Conservation (phyloP, 2,797 vertebrate genomes). For the Novumbra hubbsi region DNA sequence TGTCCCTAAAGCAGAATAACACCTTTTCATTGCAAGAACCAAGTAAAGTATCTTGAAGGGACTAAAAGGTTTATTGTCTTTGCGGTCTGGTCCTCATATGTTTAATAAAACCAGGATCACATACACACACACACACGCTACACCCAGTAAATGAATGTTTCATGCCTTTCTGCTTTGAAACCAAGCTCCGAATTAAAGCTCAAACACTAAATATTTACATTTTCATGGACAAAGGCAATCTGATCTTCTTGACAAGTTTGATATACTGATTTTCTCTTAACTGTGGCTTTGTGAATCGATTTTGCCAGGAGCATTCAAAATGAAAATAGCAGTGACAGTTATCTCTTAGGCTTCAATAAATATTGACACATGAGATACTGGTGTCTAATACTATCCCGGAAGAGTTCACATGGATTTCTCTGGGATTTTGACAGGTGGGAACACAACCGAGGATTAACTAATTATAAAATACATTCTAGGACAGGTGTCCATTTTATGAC, state of each 20-base stretch:
- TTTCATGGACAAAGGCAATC: constrained; percentile 3
- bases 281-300: not conserved
- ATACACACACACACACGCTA: not conserved
- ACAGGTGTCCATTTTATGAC: constrained; percentile 10
- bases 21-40: no score
- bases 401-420: constrained; percentile 20
- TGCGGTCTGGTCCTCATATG: no score
- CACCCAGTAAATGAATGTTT: not conserved
- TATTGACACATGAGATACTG: constrained; percentile 38
- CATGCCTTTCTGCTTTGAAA: not conserved
- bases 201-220: not conserved
- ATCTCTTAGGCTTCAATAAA: constrained; percentile 39
- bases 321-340: constrained; percentile 36
- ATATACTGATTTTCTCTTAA: not conserved
- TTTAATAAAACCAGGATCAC: no score
- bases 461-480: constrained; percentile 1
- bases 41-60: no score
- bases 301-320: constrained; percentile 26
- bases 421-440: constrained; percentile 22
- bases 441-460: constrained; percentile 11
- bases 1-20: no score
- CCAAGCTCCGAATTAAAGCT: not conserved
- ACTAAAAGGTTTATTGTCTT: no score
- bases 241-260: not conserved
- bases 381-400: constrained; percentile 10